Evolutionary conservation across 1,140 invertebrate species (phyloP), one percentile per base, ranked within the genome.

Genomic region (Diabrotica undecimpunctata): DNA sequence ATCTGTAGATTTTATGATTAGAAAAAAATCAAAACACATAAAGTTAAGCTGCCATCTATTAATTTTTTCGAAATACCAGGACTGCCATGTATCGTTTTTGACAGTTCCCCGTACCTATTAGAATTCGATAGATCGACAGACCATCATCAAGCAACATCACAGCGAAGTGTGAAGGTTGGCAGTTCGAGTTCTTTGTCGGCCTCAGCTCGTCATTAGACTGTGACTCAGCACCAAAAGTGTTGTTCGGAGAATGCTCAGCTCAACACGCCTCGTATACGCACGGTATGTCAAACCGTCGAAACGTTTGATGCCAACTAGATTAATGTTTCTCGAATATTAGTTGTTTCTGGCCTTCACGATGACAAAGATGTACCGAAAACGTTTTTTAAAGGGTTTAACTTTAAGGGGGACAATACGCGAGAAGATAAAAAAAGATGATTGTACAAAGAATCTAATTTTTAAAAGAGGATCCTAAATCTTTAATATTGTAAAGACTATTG

Each of bases 231-330:
- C 60, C 63, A 54, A 67, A 57, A 56, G 60, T 66, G 67, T 65
- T 64, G 66, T 67, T 67, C 61, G 59, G 67, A 67, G 25, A 25
- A 25, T 25, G 25, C 25, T 25, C 25, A 25, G 25, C 25, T 25
- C 25, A 25, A 25, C 25, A 65, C 69, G 72, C 8, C 41, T n/a
- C 8, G 41, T 8, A 46, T 46, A 46, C 69, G 66, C 61, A 74
- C 25, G 25, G 25, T 70, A 67, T 73, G 74, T 75, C 74, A 74
- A 75, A 72, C 72, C 68, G 69, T 75, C 74, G 72, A 74, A 74
- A 75, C 74, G 69, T 75, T 75, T 74, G 72, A 75, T 74, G 74
- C 70, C 74, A 75, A 72, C 68, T 75, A 75, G 72, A 75, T 75
- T 75, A 75, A 75, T 75, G 74, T 75, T 75, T 74, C 70, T 71